Evolutionary conservation across 2,797 vertebrate species (phyloP).

Genomic region (Poecilia picta): DNA sequence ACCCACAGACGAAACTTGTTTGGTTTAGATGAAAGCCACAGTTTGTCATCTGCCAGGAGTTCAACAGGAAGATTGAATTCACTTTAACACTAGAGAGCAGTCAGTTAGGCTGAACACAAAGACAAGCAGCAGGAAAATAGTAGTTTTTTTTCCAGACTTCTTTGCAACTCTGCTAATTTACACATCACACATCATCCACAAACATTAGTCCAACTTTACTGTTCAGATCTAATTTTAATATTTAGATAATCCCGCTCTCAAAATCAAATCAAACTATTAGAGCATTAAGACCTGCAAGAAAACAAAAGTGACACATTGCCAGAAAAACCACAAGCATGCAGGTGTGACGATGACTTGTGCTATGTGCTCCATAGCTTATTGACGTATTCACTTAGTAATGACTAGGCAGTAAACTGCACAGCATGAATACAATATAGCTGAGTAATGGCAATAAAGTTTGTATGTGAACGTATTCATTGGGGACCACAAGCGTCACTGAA

Average conservation of each 20-base stretch:
- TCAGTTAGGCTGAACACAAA: neutral
- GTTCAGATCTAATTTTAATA: neutral
- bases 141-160: neutral
- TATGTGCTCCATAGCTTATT: neutral
- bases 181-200: constrained; percentile 1
- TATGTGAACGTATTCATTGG: neutral
- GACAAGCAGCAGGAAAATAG: neutral
- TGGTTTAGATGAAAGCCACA: neutral
- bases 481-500: neutral
- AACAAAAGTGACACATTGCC: neutral
- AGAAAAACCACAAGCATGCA: neutral
- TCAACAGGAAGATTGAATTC: neutral
- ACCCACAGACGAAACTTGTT: neutral
- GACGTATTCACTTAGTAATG: neutral
- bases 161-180: neutral
- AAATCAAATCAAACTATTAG: neutral
- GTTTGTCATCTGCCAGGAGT: constrained; percentile 15
- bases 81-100: neutral
- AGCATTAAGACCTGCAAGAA: neutral
- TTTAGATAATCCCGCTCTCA: neutral
- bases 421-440: neutral
- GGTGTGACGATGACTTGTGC: neutral
- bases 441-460: neutral
- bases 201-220: neutral
- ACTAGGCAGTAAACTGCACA: neutral